Evolutionary conservation across 2,797 vertebrate genomes (phyloP).

Genomic region (Decapterus maruadsi): DNA sequence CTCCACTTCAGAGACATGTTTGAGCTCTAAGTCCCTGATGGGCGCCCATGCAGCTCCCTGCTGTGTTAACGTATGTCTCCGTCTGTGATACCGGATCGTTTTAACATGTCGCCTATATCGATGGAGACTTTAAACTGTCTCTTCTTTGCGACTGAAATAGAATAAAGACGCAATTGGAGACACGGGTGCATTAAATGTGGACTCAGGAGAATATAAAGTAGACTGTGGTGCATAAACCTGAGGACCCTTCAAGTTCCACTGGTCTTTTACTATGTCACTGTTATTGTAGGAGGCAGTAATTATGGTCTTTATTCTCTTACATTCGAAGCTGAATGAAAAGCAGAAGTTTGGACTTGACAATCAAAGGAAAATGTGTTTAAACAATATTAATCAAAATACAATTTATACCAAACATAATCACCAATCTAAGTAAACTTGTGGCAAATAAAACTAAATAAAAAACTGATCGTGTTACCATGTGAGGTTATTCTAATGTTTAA

Average conservation of each 20-base stretch:
- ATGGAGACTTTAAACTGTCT: constrained; percentile 6
- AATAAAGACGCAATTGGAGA: constrained; percentile 44
- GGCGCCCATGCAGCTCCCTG: not conserved
- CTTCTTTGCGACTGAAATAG: constrained; percentile 31
- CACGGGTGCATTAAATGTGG: constrained; percentile 19
- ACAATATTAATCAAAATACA: not conserved
- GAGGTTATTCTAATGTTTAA: no score
- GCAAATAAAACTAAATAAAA: no score
- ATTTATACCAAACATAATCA: not conserved
- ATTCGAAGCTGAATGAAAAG: not conserved
- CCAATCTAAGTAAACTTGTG: no score
- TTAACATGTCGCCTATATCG: constrained; percentile 26
- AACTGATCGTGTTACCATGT: no score
- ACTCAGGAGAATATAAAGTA: constrained; percentile 4
- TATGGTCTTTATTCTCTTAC: not conserved
- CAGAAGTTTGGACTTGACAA: not conserved
- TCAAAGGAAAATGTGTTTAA: not conserved
- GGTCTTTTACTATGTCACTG: not conserved
- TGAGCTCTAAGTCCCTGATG: constrained; percentile 17
- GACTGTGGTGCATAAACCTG: constrained; percentile 8
- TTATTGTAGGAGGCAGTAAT: not conserved
- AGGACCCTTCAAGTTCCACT: not conserved
- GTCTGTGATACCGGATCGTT: constrained; percentile 41
- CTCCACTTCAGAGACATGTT: constrained; percentile 13
- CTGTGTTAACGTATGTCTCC: constrained; percentile 23